A percentile compares a stretch with the other conserved stretches of the same genome.
phyloP scores from a whole-genome alignment of 2,113 vertebrate genomes.

The Tragelaphus buxtoni region DNA sequence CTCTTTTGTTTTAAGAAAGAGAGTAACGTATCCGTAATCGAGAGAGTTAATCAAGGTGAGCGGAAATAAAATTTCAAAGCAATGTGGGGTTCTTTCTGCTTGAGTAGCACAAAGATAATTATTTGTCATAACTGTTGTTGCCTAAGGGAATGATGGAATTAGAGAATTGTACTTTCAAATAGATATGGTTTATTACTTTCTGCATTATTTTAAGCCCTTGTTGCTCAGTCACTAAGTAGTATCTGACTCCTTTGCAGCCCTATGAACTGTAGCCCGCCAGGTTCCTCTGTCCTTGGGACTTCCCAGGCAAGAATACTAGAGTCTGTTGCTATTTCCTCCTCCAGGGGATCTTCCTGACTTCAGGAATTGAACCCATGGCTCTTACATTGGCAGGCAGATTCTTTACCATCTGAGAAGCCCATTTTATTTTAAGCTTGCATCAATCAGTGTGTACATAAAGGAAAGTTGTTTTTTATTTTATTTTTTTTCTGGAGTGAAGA shows the following conservation, averaged over 20 bases:
- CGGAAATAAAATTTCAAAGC: conserved; percentile 74
- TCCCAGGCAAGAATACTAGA: background rate
- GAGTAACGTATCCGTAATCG: conserved; percentile 60
- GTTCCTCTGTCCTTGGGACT: background rate
- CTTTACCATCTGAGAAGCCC: background rate
- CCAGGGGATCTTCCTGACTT: background rate
- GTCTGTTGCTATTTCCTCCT: background rate
- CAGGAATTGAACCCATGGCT: background rate
- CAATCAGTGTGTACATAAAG: conserved; percentile 65
- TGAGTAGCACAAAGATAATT: conserved; percentile 74
- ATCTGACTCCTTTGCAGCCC: background rate
- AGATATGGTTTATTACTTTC: conserved; percentile 73
- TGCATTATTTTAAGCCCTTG: conserved; percentile 69
- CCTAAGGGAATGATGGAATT: conserved; percentile 78
- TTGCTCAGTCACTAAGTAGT: background rate
- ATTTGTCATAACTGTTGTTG: conserved; percentile 67
- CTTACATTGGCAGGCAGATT: background rate
- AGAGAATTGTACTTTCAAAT: conserved; percentile 68
- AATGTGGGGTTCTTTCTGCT: conserved; percentile 71
- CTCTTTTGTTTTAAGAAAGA: conserved; percentile 65
- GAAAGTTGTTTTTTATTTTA: background rate
- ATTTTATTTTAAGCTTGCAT: conserved; percentile 69
- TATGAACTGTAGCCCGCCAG: background rate
- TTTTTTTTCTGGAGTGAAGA: background rate
- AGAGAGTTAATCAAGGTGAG: conserved; percentile 69